Percentiles rank a stretch among this genome's conserved stretches.
These are phyloP conservation scores for Ostrea edulis DNA, from an alignment of 1,140 invertebrate genomes.

Conservation along the genomic window DNA sequence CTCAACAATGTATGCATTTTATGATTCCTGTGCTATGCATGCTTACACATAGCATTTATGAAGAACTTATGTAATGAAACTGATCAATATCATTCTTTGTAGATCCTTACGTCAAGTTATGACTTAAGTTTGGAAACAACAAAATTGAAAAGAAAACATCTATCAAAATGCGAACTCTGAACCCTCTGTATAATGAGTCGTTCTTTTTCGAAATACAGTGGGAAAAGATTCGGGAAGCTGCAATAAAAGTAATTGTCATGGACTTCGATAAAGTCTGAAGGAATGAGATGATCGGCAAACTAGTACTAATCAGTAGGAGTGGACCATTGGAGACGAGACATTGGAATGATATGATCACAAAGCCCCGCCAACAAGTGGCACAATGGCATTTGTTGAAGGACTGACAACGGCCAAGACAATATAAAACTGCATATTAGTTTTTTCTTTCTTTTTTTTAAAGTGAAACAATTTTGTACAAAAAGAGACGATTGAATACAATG, in stretches of 20 bases:
- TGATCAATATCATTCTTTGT: constrained; percentile 61
- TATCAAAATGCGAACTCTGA: constrained; percentile 82
- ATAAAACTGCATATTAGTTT: neutral
- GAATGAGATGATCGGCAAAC: constrained; percentile 93
- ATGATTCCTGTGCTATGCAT: too few relatives aligned
- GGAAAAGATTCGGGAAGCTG: constrained; percentile 90
- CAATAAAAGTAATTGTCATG: constrained; percentile 91
- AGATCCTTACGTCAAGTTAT: constrained; percentile 85
- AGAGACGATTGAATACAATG: too few relatives aligned
- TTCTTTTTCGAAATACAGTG: constrained; percentile 83
- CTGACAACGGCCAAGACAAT: constrained; percentile 57
- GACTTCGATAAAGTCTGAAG: constrained; percentile 94
- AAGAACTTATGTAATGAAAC: too few relatives aligned
- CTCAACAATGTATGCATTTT: too few relatives aligned
- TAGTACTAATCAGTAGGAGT: constrained; percentile 88
- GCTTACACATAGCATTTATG: too few relatives aligned
- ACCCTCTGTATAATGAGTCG: constrained; percentile 84
- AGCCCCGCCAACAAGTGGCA: constrained; percentile 89
- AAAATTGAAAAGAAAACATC: constrained; percentile 83
- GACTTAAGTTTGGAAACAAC: constrained; percentile 81
- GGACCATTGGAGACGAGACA: constrained; percentile 92
- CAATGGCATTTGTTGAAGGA: constrained; percentile 90
- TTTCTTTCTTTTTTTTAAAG: too few relatives aligned
- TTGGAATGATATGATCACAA: constrained; percentile 94
- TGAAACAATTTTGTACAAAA: too few relatives aligned